These are phyloP conservation scores for Ailurus styani DNA, from an alignment of 2,113 vertebrate species.

Conservation along the genomic window DNA sequence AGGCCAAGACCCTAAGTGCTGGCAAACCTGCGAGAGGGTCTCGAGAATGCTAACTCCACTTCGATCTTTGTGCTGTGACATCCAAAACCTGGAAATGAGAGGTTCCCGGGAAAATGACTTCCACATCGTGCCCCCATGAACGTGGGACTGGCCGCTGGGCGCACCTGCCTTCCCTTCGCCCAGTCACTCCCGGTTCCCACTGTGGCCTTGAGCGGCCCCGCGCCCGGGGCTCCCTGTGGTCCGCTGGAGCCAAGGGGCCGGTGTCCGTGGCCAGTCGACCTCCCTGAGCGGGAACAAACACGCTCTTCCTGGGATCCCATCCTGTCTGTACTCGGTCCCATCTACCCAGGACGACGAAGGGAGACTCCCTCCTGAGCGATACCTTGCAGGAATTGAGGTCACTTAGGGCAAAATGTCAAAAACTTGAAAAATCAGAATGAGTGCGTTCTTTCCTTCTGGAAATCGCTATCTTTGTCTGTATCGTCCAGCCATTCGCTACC, in stretches of 20 bases:
- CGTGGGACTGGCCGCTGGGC: not conserved
- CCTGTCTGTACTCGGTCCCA: not conserved
- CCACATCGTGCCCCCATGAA: not conserved
- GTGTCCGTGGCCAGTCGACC: not conserved
- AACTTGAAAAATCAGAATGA: conserved; percentile 4
- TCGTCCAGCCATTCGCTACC: not conserved
- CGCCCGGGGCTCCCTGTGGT: not conserved
- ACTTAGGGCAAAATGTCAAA: not conserved
- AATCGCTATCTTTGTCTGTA: conserved; percentile 5
- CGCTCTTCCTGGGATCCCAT: not conserved
- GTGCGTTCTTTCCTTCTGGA: not conserved
- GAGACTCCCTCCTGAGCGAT: not conserved
- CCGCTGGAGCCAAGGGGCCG: not conserved
- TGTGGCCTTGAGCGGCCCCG: accelerated
- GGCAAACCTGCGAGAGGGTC: not conserved
- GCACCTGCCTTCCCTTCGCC: not conserved
- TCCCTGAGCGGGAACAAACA: not conserved
- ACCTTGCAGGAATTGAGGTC: not conserved
- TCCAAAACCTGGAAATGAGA: not conserved
- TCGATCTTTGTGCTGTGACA: not conserved
- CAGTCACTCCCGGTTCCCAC: no score
- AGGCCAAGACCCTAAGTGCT: not conserved
- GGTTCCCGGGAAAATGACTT: not conserved
- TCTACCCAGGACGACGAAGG: not conserved
- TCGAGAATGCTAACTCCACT: not conserved